phyloP scores from a whole-genome alignment of 2,888 invertebrate species.

The Balanococcus diminutus region DNA sequence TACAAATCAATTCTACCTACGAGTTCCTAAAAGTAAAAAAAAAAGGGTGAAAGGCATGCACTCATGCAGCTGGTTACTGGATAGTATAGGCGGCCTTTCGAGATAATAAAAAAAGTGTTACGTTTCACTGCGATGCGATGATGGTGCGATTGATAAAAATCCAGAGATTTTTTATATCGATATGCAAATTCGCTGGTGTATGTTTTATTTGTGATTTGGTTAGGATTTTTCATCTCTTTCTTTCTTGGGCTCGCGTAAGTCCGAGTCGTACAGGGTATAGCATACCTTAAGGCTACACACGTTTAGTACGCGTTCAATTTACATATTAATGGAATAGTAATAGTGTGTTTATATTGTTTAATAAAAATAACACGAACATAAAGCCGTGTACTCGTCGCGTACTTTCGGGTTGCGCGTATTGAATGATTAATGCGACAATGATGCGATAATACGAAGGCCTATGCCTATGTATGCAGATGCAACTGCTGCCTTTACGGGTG shows the following conservation, averaged over 20 bases:
- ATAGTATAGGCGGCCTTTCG: background rate
- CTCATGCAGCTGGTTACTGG: background rate
- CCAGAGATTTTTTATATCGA: background rate
- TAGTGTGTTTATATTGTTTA: conserved; percentile 37
- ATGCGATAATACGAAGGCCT: no score
- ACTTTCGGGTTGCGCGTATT: background rate
- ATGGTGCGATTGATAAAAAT: conserved; percentile 11
- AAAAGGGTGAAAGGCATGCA: background rate
- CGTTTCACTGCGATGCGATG: background rate
- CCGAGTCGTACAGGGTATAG: no score
- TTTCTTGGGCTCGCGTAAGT: background rate
- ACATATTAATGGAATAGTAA: conserved; percentile 43
- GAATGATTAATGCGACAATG: background rate
- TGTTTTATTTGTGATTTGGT: background rate
- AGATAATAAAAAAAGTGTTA: background rate
- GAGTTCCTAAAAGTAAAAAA: background rate
- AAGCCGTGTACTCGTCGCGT: background rate
- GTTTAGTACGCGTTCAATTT: background rate
- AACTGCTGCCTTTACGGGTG: background rate
- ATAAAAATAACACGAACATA: conserved; percentile 26
- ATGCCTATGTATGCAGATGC: no score
- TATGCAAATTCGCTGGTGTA: background rate
- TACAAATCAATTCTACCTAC: background rate
- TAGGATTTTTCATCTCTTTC: background rate
- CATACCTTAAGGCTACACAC: background rate